Base-by-base conservation (phyloP, 1,140 invertebrate genomes). In the Tribolium castaneum region DNA sequence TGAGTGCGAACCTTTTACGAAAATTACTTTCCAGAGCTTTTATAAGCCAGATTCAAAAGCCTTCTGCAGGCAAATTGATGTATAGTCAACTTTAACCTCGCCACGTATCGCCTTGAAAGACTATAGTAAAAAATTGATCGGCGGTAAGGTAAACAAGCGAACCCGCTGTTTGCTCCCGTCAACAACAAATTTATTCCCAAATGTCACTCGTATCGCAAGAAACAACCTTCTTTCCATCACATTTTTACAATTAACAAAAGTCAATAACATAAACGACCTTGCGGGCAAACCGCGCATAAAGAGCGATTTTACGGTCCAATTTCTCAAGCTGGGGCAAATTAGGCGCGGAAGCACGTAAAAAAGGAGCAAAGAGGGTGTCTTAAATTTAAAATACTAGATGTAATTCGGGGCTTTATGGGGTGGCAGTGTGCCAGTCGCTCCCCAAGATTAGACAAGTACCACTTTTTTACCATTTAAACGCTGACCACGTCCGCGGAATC, bases 1-100 rank as follows among this genome's bases (percentile, higher is more conserved):
- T 59, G 71, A 76, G 76, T 80, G 76, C 56, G 76, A 80, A 80
- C 79, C 79, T 80, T 78, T 80, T 75, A 80, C 39, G 79, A 80
- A 80, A 80, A 80, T 80, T 80, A 80, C 79, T 70, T 80, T 80
- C 72, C 25, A 75, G 76, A 25, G 70, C 62, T 70, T 66, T 73
- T 73, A 77, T 77, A 70, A 70, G 59, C 56, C 25, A 70, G 49
- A 70, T 70, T 50, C 56, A 50, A 70, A 70, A 30, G 75, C 25
- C 59, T 77, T 70, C 56, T 45, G 59, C 45, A 51, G 34, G 56
- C 35, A 70, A 59, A 77, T 77, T 77, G 75, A 77, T 75, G 74
- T 59, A 49, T 59, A 59, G 51, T 62, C 25, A 59, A 59, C 51
- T 62, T 39, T 75, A 66, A 66, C 74, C 74, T 59, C 73, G 16